Percentiles rank a stretch among this genome's conserved stretches.
Evolutionary conservation across 2,797 vertebrate genomes (phyloP).

Genomic region (Caiman crocodilus): DNA sequence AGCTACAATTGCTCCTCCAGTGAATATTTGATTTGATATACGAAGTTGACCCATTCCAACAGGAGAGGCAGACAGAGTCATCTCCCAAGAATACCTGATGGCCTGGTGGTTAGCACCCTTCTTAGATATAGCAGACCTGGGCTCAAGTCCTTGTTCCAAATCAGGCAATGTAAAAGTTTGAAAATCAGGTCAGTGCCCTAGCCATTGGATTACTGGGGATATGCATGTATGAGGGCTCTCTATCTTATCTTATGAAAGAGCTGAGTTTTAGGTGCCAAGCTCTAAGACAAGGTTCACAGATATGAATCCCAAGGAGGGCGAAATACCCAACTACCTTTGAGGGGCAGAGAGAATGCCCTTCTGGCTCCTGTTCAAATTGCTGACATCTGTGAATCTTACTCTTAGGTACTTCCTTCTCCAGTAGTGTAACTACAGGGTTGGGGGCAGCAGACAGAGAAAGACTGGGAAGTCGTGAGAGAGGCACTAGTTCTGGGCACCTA

Average conservation of each 20-base stretch:
- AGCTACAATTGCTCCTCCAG: conserved; percentile 60
- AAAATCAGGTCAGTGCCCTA: too few relatives aligned
- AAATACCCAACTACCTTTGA: conserved; percentile 16
- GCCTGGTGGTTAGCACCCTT: conserved; percentile 19
- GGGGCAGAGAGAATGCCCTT: not conserved
- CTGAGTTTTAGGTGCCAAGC: conserved; percentile 47
- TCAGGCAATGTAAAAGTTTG: too few relatives aligned
- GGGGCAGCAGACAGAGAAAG: too few relatives aligned
- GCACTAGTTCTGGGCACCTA: too few relatives aligned
- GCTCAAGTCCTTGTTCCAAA: conserved; percentile 21
- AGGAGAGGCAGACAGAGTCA: not conserved
- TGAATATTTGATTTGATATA: conserved; percentile 72
- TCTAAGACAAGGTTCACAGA: not conserved
- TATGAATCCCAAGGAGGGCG: not conserved
- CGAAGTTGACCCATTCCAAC: conserved; percentile 49
- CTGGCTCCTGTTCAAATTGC: not conserved
- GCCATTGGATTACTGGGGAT: not conserved
- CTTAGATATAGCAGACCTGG: conserved; percentile 17
- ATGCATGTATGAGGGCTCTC: not conserved
- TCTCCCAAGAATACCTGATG: not conserved
- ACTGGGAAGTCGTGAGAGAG: too few relatives aligned
- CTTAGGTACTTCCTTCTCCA: too few relatives aligned
- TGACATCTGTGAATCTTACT: not conserved
- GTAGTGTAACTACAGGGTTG: too few relatives aligned
- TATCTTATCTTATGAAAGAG: conserved; percentile 1